Evolutionary conservation across 2,797 vertebrate species (phyloP).

Genomic region (Euphonia xanthogaster): DNA sequence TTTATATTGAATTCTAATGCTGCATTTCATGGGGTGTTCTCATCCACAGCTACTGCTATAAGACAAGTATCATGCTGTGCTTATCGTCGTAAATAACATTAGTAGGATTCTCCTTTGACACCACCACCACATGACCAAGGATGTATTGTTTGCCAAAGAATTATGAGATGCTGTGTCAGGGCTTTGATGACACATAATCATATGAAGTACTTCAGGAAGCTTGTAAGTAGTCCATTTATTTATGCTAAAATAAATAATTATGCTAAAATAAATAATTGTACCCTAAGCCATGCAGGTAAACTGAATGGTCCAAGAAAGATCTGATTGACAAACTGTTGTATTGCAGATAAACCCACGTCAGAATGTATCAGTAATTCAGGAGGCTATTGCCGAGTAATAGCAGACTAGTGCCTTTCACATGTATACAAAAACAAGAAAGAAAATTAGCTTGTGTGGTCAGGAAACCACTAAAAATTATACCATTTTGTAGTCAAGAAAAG

Average conservation of each 20-base stretch:
- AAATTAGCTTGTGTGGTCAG: background rate
- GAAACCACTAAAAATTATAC: background rate
- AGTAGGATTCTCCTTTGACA: background rate
- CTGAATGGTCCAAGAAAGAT: background rate
- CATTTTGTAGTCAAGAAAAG: background rate
- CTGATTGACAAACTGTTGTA: background rate
- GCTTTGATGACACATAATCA: background rate
- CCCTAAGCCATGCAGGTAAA: background rate
- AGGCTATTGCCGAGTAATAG: background rate
- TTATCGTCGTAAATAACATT: background rate
- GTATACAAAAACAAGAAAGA: background rate
- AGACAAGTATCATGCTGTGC: background rate
- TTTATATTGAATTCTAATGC: background rate
- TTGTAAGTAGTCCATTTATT: background rate
- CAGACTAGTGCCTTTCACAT: slow-evolving; percentile 40
- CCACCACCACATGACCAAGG: background rate
- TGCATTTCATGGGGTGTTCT: background rate
- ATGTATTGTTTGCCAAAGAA: slow-evolving; percentile 56
- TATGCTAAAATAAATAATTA: slow-evolving; percentile 1
- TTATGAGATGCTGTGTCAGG: background rate
- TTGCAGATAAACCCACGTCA: background rate
- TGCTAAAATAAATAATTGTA: background rate
- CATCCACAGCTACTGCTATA: background rate
- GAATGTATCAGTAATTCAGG: slow-evolving; percentile 22
- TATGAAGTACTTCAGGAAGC: background rate